These are phyloP conservation scores for Athrips mouffetella DNA, from an alignment of 2,888 invertebrate species.

Conservation along the genomic window DNA sequence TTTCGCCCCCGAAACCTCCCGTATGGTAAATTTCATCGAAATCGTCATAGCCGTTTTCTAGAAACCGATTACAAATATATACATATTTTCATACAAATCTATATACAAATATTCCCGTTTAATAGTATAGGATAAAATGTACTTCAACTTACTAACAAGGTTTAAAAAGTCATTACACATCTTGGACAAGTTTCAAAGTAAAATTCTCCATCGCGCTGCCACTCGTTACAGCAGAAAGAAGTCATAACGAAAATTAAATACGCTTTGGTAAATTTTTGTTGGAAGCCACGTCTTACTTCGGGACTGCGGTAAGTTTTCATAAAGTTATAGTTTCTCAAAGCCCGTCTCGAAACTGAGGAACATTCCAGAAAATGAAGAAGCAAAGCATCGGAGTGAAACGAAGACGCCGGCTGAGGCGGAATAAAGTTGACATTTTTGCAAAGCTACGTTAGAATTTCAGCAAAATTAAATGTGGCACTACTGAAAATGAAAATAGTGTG, in stretches of 20 bases:
- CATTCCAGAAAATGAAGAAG: slow-evolving; percentile 75
- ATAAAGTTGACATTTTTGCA: slow-evolving; percentile 79
- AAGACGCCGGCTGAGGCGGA: slow-evolving; percentile 68
- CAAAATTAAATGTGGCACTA: slow-evolving; percentile 78
- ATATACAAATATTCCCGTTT: too few relatives aligned
- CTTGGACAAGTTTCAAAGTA: slow-evolving; percentile 5
- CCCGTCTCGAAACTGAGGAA: slow-evolving; percentile 69
- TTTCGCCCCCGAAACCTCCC: too few relatives aligned
- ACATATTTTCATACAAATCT: too few relatives aligned
- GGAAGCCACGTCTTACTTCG: slow-evolving; percentile 70
- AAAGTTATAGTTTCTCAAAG: slow-evolving; percentile 77
- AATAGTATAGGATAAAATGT: too few relatives aligned
- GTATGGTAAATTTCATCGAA: too few relatives aligned
- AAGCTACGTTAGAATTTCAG: slow-evolving; percentile 77
- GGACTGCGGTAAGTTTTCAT: slow-evolving; percentile 70
- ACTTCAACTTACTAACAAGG: too few relatives aligned
- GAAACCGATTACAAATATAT: too few relatives aligned
- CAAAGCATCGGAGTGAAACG: slow-evolving; percentile 70
- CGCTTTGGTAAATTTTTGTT: slow-evolving; percentile 73
- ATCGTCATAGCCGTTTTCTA: too few relatives aligned
- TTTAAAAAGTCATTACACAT: not conserved
- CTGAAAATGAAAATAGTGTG: slow-evolving; percentile 74
- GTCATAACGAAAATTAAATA: slow-evolving; percentile 76
- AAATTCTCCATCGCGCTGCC: not conserved
- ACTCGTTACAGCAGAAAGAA: slow-evolving; percentile 36